phyloP scores from a whole-genome alignment of 1,140 invertebrate species.

The Drosophila ercepeae region DNA sequence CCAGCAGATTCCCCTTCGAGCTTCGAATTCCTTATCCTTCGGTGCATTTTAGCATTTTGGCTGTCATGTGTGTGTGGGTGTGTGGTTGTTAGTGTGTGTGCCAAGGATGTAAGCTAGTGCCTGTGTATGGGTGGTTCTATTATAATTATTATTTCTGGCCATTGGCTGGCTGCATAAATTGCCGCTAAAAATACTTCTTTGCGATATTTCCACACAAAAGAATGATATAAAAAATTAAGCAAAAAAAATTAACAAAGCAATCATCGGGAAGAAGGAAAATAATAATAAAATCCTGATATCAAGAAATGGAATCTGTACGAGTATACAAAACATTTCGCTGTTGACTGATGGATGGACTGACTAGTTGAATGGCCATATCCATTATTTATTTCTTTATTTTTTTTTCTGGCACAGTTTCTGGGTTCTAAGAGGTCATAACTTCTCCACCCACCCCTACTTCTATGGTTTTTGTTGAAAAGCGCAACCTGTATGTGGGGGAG shows the following conservation, averaged over 20 bases:
- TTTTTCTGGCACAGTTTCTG: background rate
- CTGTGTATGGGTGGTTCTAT: conserved; percentile 16
- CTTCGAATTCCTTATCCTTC: conserved; percentile 24
- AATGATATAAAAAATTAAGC: background rate
- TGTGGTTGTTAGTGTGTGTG: conserved; percentile 18
- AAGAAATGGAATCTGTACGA: conserved; percentile 1
- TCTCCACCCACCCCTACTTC: background rate
- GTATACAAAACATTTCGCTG: background rate
- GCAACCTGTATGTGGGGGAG: conserved; percentile 5
- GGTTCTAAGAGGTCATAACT: background rate
- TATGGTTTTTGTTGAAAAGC: conserved; percentile 1
- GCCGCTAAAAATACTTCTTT: conserved; percentile 75
- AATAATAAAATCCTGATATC: background rate
- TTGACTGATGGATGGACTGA: conserved; percentile 1
- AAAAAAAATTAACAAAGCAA: conserved; percentile 15
- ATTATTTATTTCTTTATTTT: no score
- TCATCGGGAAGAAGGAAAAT: background rate
- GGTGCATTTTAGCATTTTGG: conserved; percentile 29
- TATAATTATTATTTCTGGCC: conserved; percentile 13
- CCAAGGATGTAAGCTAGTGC: conserved; percentile 34
- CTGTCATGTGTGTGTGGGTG: conserved; percentile 14
- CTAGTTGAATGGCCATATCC: conserved; percentile 2
- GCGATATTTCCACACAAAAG: conserved; percentile 20
- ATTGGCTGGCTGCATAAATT: conserved; percentile 62
- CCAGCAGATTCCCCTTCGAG: conserved; percentile 12